phyloP scores from a whole-genome alignment of 2,888 invertebrate genomes.

The Metallyticus violacea region DNA sequence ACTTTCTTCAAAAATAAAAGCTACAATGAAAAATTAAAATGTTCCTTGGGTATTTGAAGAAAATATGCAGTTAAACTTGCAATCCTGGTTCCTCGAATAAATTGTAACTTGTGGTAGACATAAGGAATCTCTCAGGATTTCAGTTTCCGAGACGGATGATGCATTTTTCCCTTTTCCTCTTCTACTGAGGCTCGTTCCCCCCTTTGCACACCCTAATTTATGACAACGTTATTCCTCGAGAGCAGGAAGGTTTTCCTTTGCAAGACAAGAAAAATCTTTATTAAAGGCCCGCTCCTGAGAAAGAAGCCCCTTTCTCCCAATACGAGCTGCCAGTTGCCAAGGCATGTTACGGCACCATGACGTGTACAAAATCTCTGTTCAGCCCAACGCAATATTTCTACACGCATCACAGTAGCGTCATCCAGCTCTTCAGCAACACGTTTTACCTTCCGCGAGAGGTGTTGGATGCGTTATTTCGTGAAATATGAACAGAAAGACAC shows the following conservation, averaged over 20 bases:
- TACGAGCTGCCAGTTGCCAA: background rate
- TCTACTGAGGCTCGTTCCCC: background rate
- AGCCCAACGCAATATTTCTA: background rate
- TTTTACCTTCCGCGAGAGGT: background rate
- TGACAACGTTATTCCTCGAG: background rate
- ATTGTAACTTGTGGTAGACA: background rate
- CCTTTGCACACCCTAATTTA: background rate
- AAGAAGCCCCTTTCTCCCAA: background rate
- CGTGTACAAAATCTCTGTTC: background rate
- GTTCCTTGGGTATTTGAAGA: background rate
- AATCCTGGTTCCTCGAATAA: background rate
- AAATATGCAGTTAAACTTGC: background rate
- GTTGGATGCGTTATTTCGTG: background rate
- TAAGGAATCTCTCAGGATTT: background rate
- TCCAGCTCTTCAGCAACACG: background rate
- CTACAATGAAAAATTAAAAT: background rate
- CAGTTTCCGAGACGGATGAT: background rate
- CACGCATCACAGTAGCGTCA: background rate
- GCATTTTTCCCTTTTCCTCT: background rate
- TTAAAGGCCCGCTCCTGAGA: background rate
- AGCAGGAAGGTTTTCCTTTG: background rate
- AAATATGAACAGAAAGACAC: background rate
- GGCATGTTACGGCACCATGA: background rate
- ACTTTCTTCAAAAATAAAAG: background rate
- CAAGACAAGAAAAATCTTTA: background rate